phyloP scores from a whole-genome alignment of 1,140 invertebrate species.

The Papilio machaon region DNA sequence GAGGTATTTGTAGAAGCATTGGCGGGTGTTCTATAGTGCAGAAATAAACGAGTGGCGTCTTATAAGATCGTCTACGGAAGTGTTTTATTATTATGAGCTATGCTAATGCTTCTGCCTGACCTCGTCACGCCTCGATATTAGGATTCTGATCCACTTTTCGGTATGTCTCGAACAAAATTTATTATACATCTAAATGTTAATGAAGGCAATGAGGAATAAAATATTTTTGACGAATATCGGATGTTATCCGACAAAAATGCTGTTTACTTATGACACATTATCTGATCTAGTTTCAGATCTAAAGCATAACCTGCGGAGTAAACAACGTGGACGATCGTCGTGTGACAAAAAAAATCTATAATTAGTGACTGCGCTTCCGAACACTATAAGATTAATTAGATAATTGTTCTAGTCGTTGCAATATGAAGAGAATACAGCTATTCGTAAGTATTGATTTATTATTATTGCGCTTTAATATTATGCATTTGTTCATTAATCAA shows the following conservation, averaged over 20 bases:
- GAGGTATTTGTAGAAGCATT: slow-evolving; percentile 4
- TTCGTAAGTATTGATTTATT: slow-evolving; percentile 58
- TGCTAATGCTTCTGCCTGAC: slow-evolving; percentile 70
- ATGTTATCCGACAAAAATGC: slow-evolving; percentile 61
- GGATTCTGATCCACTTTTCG: slow-evolving; percentile 74
- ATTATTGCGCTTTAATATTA: slow-evolving; percentile 14
- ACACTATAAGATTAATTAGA: slow-evolving; percentile 31
- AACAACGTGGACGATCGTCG: slow-evolving; percentile 56
- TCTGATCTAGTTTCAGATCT: slow-evolving; percentile 74
- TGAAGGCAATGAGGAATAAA: slow-evolving; percentile 72
- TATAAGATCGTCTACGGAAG: slow-evolving; percentile 47
- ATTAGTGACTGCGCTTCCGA: slow-evolving; percentile 34
- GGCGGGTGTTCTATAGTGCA: slow-evolving; percentile 44
- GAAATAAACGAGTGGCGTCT: slow-evolving; percentile 50
- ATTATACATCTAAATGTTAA: slow-evolving; percentile 78
- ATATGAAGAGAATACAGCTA: slow-evolving; percentile 58
- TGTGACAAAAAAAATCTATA: slow-evolving; percentile 48
- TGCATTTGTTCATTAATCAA: background rate
- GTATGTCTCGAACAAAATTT: slow-evolving; percentile 75
- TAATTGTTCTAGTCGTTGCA: slow-evolving; percentile 34
- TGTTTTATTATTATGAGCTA: slow-evolving; percentile 63
- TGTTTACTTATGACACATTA: slow-evolving; percentile 66
- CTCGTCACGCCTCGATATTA: slow-evolving; percentile 72
- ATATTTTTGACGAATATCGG: slow-evolving; percentile 66
- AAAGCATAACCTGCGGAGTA: slow-evolving; percentile 64